Conservation (phyloP, 1,140 invertebrate genomes). For the Ectropis grisescens region DNA sequence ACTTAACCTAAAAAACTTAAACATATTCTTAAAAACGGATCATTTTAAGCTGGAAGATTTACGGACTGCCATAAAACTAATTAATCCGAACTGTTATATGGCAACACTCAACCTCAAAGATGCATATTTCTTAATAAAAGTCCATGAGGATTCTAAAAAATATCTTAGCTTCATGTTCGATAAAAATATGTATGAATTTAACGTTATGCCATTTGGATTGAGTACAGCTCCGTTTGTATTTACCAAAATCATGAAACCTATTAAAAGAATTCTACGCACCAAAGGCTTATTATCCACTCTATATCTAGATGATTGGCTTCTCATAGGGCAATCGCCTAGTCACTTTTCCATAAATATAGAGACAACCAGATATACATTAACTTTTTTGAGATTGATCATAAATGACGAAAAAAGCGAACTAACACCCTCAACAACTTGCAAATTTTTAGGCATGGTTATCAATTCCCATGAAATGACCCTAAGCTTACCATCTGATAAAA, state of each 20-base stretch:
- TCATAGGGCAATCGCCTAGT: conserved; percentile 1
- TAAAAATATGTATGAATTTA: conserved; percentile 1
- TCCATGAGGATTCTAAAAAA: conserved; percentile 1
- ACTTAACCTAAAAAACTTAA: conserved; percentile 5
- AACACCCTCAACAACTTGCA: conserved; percentile 4
- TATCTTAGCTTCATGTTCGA: not conserved
- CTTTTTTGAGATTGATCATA: conserved; percentile 15
- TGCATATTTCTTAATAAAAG: conserved; percentile 8
- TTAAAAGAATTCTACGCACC: conserved; percentile 6
- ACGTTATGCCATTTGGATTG: conserved; percentile 1
- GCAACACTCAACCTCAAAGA: conserved; percentile 5
- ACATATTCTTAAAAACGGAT: conserved; percentile 7
- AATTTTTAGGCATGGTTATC: conserved; percentile 15
- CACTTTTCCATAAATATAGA: conserved; percentile 6
- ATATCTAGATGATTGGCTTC: conserved; percentile 19
- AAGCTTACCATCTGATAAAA: conserved; percentile 5
- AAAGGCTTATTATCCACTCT: conserved; percentile 4
- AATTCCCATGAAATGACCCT: conserved; percentile 8
- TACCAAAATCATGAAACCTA: conserved; percentile 9
- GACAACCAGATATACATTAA: conserved; percentile 4
- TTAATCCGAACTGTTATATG: conserved; percentile 5
- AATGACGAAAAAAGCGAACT: conserved; percentile 15
- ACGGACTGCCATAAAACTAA: conserved; percentile 7
- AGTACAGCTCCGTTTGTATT: conserved; percentile 5
- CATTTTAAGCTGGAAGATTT: conserved; percentile 15